Evolutionary conservation across 1,140 invertebrate genomes (phyloP).

Genomic region (Copidosoma floridanum): DNA sequence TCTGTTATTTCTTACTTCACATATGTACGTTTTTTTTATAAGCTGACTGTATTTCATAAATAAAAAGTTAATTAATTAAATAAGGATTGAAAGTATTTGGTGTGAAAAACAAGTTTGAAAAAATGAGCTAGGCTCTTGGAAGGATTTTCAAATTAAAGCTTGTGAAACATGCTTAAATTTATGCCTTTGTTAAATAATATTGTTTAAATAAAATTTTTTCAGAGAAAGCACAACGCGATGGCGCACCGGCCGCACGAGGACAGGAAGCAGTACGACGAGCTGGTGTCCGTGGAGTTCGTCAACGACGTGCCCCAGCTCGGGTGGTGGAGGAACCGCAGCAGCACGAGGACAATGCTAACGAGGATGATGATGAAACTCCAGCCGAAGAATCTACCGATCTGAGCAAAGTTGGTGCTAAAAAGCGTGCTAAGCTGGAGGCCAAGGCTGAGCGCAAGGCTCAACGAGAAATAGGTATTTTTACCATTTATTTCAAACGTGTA

Average conservation of each 20-base stretch:
- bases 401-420: conserved; percentile 90
- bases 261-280: conserved; percentile 42
- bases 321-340: conserved; percentile 26
- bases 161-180: too few relatives aligned
- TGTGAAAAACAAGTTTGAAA: too few relatives aligned
- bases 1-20: too few relatives aligned
- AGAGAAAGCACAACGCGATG: conserved; percentile 33
- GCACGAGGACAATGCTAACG: conserved; percentile 47
- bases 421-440: conserved; percentile 84
- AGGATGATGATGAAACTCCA: conserved; percentile 49
- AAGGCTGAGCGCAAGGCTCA: conserved; percentile 87
- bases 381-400: conserved; percentile 55
- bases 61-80: too few relatives aligned
- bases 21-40: too few relatives aligned
- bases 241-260: conserved; percentile 29
- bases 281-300: conserved; percentile 42
- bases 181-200: too few relatives aligned
- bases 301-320: conserved; percentile 23
- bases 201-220: not conserved
- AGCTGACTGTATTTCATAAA: too few relatives aligned
- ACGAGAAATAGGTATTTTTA: conserved; percentile 69
- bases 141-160: too few relatives aligned
- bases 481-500: too few relatives aligned
- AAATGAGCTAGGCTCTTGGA: too few relatives aligned
- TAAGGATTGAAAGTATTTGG: too few relatives aligned